A percentile compares a stretch with the other conserved stretches of the same genome.
These are phyloP conservation scores for Dipodomys spectabilis DNA, from an alignment of 2,113 vertebrate genomes.

Conservation along the genomic window DNA sequence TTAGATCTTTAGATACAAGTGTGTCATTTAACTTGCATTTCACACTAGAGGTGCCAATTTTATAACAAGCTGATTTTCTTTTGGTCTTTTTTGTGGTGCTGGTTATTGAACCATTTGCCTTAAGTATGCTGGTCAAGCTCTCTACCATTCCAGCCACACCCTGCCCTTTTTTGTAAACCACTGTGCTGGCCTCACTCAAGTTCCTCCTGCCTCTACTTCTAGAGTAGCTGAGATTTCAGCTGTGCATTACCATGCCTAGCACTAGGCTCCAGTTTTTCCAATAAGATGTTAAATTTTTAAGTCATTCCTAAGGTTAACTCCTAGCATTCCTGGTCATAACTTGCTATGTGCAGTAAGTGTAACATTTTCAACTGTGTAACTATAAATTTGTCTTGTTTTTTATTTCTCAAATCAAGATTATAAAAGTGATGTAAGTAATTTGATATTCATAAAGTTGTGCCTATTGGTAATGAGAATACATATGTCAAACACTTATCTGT, in stretches of 20 bases:
- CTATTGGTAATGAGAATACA: constrained; percentile 43
- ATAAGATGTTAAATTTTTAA: constrained; percentile 59
- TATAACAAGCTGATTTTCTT: no score
- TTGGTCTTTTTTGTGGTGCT: no score
- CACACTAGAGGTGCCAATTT: neutral
- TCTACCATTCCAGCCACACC: no score
- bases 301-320: constrained; percentile 35
- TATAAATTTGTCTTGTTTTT: constrained; percentile 63
- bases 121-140: no score
- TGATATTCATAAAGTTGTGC: constrained; percentile 51
- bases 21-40: constrained; percentile 51
- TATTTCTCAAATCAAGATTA: constrained; percentile 52
- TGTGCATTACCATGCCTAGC: no score
- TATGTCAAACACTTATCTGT: constrained; percentile 67
- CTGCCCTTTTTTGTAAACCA: no score
- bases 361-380: constrained; percentile 50
- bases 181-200: no score
- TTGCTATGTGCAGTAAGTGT: neutral
- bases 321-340: constrained; percentile 28
- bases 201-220: no score
- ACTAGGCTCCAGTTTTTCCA: constrained; percentile 11
- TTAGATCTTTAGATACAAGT: constrained; percentile 39
- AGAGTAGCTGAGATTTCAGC: no score
- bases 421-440: constrained; percentile 56
- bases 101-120: no score